Evolutionary conservation across 2,797 vertebrate species (phyloP).

Genomic region (Cyclopterus lumpus): DNA sequence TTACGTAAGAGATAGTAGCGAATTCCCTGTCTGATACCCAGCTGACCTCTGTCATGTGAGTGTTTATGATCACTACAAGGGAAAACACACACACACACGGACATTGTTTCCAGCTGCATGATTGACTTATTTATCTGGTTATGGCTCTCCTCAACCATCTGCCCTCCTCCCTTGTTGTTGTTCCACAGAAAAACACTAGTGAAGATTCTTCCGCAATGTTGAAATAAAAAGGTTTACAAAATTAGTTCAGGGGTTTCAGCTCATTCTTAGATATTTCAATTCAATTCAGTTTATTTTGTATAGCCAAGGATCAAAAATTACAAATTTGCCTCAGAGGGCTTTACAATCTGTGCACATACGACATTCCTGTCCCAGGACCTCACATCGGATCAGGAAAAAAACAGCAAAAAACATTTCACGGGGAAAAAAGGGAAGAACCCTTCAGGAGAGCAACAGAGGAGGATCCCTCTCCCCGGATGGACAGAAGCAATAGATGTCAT

Average conservation of each 20-base stretch:
- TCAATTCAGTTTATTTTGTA: too few species aligned
- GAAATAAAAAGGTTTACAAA: neutral
- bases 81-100: neutral
- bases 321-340: too few species aligned
- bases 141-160: conserved; percentile 9
- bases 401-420: too few species aligned
- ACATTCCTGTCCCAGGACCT: too few species aligned
- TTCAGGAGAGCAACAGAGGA: too few species aligned
- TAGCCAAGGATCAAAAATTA: too few species aligned
- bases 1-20: conserved; percentile 70
- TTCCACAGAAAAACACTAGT: neutral
- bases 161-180: neutral
- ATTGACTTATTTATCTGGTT: conserved; percentile 43
- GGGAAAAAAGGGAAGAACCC: too few species aligned
- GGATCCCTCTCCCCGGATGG: too few species aligned
- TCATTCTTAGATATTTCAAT: neutral
- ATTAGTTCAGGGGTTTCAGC: neutral
- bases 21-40: conserved; percentile 62
- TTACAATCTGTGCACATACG: too few species aligned
- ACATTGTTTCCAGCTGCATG: conserved; percentile 31
- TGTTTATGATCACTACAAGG: conserved; percentile 49
- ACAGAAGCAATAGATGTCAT: too few species aligned
- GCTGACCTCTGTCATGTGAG: conserved; percentile 76
- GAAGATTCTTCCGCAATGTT: neutral
- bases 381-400: too few species aligned